Base-by-base conservation (phyloP, 2,113 vertebrate species). In the Petrocephalus microphthalmus region DNA sequence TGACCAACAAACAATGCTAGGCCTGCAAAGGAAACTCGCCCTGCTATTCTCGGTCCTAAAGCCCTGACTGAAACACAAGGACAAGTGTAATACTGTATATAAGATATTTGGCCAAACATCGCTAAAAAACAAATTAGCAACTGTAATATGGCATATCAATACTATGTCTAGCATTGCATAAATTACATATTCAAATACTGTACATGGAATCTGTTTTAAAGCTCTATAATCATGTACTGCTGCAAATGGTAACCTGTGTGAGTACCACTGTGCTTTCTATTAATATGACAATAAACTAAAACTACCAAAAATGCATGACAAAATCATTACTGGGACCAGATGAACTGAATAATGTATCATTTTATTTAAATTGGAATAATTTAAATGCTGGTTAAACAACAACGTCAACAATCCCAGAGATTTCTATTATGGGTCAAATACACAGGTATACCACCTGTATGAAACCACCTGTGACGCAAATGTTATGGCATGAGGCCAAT, bases 21-120 rank as follows among this genome's bases (percentile, higher is more conserved):
- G n/a, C n/a, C n/a, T 64, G 57, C 57, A 64, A 25, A 64, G 57
- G 57, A 64, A 64, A 64, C 2, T 64, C 8, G 57, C n/a, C 8
- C n/a, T 64, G 64, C 87, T 89, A 37, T 89, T 60, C 82, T 33
- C 74, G 89, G 87, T 88, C 13, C 60, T 89, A 87, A 88, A 45
- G n/a, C 42, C 7, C 20, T 47, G 15, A 82, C 45, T 45, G 78
- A 47, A 74, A 3, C 53, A 15, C 53, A 54, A 15, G 25, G 67
- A 33, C 33, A 74, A 74, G 29, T 74, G 67, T 37, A 11, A 33
- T 11, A 74, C 13, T 74, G 11, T 54, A 37, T 74, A 74, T 37
- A 33, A 33, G 25, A 10, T 37, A 7, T 37, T 22, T 74, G 11
- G 3, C 57, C 2, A 10, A 25, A 25, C 17, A 17, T 13, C 17